Percentiles rank a stretch among this genome's conserved stretches.
Conservation (phyloP, 2,113 vertebrate species). For the Notothenia rossii region DNA sequence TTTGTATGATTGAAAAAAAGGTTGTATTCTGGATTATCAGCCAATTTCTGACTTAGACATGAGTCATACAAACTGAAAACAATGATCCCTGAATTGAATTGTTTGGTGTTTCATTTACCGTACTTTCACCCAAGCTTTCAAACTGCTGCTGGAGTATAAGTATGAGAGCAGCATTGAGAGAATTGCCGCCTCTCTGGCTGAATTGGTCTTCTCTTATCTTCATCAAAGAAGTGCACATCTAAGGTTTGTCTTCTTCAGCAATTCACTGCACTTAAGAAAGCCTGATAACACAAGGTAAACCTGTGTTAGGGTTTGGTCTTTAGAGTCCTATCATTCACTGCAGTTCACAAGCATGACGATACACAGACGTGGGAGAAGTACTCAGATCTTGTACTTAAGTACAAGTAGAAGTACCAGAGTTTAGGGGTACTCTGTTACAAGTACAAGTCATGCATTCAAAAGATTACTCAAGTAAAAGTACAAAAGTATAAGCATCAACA, state of each 20-base stretch:
- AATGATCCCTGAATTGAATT: not conserved
- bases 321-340: not conserved
- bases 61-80: conserved; percentile 9
- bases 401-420: no score
- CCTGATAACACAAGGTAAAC: not conserved
- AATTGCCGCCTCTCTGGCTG: conserved; percentile 40
- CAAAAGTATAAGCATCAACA: no score
- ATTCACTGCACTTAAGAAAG: conserved; percentile 12
- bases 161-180: conserved; percentile 13
- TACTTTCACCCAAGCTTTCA: conserved; percentile 37
- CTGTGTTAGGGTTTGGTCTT: not conserved
- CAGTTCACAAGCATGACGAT: no score
- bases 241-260: conserved; percentile 28
- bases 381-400: no score
- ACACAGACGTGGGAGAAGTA: no score
- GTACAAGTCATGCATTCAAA: no score
- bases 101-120: conserved; percentile 28
- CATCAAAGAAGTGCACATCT: conserved; percentile 56
- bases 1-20: conserved; percentile 4
- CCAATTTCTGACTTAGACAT: not conserved
- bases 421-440: no score
- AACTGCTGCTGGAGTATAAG: conserved; percentile 52
- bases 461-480: no score
- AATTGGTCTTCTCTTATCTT: conserved; percentile 66
- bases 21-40: not conserved